Conservation (phyloP, 2,113 vertebrate species). For the Ivindomyrus marchei region DNA sequence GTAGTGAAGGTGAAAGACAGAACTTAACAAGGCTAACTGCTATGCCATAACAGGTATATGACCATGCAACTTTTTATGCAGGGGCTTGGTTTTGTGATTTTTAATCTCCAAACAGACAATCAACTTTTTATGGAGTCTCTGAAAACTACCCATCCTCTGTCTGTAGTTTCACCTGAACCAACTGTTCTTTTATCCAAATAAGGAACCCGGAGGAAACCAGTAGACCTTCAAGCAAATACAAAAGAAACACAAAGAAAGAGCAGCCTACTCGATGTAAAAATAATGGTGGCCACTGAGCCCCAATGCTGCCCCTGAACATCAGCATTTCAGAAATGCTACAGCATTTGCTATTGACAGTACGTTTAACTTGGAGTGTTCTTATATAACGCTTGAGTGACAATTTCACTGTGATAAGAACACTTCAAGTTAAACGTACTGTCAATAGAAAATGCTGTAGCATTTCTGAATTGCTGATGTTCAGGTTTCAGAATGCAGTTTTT, state of each 20-base stretch:
- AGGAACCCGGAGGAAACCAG: background rate
- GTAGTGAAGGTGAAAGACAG: constrained; percentile 33
- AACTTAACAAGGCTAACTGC: background rate
- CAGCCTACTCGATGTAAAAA: background rate
- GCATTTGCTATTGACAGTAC: background rate
- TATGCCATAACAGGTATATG: background rate
- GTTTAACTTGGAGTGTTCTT: background rate
- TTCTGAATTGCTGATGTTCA: background rate
- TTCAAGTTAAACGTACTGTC: background rate
- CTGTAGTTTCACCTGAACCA: background rate
- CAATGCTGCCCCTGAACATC: background rate
- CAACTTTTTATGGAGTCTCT: background rate
- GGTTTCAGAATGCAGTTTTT: too few species aligned
- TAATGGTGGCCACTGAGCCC: background rate
- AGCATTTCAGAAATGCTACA: background rate
- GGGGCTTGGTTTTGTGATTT: background rate
- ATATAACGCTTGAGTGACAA: background rate
- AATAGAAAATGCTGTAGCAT: background rate
- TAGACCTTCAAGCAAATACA: background rate
- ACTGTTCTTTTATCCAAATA: background rate
- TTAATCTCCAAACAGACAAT: background rate
- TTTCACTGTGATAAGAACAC: background rate
- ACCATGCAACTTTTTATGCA: background rate
- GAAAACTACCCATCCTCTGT: background rate
- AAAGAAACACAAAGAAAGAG: background rate